Percentiles rank a stretch among this genome's conserved stretches.
Evolutionary conservation across 2,797 vertebrate genomes (phyloP).

Genomic region (Poeciliopsis turneri): DNA sequence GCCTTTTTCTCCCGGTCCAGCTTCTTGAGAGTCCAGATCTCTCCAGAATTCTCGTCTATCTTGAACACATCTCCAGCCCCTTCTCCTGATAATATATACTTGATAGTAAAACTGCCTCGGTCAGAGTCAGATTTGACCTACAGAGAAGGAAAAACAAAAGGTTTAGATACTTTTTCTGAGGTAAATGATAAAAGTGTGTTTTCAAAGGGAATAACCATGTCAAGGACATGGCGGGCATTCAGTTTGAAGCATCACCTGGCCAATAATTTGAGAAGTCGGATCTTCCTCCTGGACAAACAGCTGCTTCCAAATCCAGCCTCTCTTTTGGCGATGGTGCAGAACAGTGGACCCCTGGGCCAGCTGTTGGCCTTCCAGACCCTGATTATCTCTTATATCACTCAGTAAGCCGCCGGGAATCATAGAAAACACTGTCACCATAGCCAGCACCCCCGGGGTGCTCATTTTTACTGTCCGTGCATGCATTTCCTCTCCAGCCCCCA

Average conservation of each 20-base stretch:
- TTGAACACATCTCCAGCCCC: conserved; percentile 86
- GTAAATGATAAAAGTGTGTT: conserved; percentile 29
- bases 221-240: conserved; percentile 70
- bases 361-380: conserved; percentile 56
- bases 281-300: conserved; percentile 89
- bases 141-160: conserved; percentile 28
- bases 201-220: conserved; percentile 41
- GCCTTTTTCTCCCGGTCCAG: conserved; percentile 90
- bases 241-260: conserved; percentile 84
- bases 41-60: conserved; percentile 85
- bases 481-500: conserved; percentile 52
- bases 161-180: background rate
- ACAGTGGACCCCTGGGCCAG: conserved; percentile 53
- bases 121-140: conserved; percentile 90
- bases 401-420: conserved; percentile 66
- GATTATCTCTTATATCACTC: conserved; percentile 60
- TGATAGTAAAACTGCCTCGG: conserved; percentile 79
- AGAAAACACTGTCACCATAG: conserved; percentile 60
- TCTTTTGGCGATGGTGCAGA: conserved; percentile 77
- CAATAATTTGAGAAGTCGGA: conserved; percentile 78
- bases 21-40: conserved; percentile 82
- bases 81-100: conserved; percentile 87
- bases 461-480: conserved; percentile 68
- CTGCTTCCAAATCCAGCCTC: conserved; percentile 89
- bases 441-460: conserved; percentile 69